phyloP scores from a whole-genome alignment of 2,113 vertebrate species.

The Machaerirhynchus nigripectus region DNA sequence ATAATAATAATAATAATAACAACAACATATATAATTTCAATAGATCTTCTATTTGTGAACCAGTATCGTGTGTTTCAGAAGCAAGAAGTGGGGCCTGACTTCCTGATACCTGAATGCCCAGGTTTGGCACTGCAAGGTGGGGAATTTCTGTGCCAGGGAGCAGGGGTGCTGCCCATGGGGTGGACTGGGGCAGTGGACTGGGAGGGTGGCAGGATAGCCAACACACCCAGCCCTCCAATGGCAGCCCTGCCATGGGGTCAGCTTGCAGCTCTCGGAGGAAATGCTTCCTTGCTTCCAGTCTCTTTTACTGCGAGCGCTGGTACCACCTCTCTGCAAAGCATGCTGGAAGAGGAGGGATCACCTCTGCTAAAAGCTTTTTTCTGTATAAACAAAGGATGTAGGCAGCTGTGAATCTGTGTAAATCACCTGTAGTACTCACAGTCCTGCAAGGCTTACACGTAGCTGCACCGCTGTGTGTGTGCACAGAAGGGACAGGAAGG shows the following conservation, averaged over 20 bases:
- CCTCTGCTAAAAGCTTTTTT: background rate
- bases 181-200: background rate
- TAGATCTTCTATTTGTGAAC: background rate
- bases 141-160: background rate
- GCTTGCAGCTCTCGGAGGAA: fast-evolving
- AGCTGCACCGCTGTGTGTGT: fast-evolving
- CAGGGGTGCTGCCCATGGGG: fast-evolving
- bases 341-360: background rate
- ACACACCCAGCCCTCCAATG: fast-evolving
- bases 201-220: fast-evolving
- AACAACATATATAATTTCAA: background rate
- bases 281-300: background rate
- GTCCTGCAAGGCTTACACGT: background rate
- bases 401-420: background rate
- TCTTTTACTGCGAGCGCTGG: fast-evolving
- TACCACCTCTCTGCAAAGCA: background rate
- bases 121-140: background rate
- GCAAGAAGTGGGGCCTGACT: background rate
- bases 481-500: background rate
- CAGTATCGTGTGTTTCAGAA: background rate
- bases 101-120: fast-evolving
- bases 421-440: background rate
- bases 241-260: fast-evolving
- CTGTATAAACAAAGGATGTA: background rate
- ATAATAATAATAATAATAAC: background rate